Percentiles rank a stretch among this genome's conserved stretches.
Evolutionary conservation across 2,113 vertebrate genomes (phyloP).

Genomic region (Sinocyclocheilus rhinocerous): DNA sequence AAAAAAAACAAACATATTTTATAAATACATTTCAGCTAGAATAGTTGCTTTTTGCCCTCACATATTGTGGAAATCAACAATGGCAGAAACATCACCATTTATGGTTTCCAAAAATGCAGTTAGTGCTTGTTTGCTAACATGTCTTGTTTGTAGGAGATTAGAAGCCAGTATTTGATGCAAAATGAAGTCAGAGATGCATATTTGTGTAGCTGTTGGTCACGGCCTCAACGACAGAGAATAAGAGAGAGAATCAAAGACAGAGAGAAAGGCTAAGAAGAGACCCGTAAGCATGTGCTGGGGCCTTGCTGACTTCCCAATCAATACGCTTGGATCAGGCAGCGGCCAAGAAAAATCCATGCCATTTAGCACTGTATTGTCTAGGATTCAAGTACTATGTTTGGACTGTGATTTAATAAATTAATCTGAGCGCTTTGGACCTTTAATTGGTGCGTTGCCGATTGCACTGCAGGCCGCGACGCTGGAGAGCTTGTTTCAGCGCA

Average conservation of each 20-base stretch:
- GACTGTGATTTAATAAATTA: conserved; percentile 55
- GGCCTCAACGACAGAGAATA: not conserved
- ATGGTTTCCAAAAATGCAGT: not conserved
- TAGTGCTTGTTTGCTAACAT: not conserved
- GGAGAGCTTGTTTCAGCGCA: conserved; percentile 14
- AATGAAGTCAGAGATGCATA: not conserved
- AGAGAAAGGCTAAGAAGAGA: not conserved
- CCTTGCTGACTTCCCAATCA: conserved; percentile 47
- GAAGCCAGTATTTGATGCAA: not conserved
- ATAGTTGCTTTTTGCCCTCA: not conserved
- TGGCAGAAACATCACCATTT: not conserved
- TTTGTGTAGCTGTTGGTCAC: not conserved
- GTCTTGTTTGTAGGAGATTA: not conserved
- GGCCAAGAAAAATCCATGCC: conserved; percentile 51
- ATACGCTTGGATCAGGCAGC: conserved; percentile 45
- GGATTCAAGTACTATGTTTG: conserved; percentile 28
- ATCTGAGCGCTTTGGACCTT: conserved; percentile 43
- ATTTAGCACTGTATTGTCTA: conserved; percentile 53
- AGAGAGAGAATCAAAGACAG: not conserved
- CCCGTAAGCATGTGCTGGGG: not conserved
- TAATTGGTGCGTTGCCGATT: conserved; percentile 48
- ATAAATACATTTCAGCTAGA: not conserved
- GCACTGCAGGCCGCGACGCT: conserved; percentile 18
- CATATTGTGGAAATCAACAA: not conserved
- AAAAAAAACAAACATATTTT: too few relatives aligned